Percentiles rank a stretch among this genome's conserved stretches.
phyloP scores from a whole-genome alignment of 2,113 vertebrate genomes.

The Dermatemys mawii region DNA sequence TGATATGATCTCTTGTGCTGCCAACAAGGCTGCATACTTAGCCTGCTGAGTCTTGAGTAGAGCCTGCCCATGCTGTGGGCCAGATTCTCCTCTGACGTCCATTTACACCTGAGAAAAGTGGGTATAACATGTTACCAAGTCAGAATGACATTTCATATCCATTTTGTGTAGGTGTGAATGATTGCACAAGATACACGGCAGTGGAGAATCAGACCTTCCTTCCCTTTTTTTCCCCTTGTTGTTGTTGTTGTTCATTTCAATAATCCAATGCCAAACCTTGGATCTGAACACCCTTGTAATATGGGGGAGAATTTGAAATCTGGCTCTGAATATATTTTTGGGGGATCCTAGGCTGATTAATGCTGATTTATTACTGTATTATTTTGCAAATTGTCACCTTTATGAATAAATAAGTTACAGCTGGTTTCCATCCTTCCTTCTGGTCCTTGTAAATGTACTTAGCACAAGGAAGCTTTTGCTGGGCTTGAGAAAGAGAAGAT shows the following conservation, averaged over 20 bases:
- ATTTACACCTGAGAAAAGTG: neutral
- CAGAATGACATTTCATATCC: neutral
- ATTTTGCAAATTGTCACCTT: neutral
- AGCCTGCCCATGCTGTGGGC: no score
- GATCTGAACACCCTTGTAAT: neutral
- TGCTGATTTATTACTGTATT: neutral
- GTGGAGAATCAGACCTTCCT: neutral
- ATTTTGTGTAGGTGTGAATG: neutral
- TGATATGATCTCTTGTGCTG: neutral
- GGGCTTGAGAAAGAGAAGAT: slow-evolving; percentile 24
- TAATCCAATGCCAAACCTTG: no score
- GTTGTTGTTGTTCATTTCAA: no score
- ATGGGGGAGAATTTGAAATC: neutral
- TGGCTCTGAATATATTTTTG: neutral
- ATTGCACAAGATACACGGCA: neutral
- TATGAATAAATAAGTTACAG: neutral
- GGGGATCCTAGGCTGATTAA: neutral
- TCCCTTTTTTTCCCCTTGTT: neutral
- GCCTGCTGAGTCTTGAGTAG: no score
- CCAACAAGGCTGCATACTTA: neutral
- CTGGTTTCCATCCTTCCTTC: neutral
- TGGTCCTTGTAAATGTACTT: neutral
- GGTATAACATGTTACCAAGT: neutral
- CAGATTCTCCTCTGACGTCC: neutral
- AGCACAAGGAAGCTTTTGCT: neutral